phyloP scores from a whole-genome alignment of 2,797 vertebrate genomes.

The Phaenicophaeus curvirostris region DNA sequence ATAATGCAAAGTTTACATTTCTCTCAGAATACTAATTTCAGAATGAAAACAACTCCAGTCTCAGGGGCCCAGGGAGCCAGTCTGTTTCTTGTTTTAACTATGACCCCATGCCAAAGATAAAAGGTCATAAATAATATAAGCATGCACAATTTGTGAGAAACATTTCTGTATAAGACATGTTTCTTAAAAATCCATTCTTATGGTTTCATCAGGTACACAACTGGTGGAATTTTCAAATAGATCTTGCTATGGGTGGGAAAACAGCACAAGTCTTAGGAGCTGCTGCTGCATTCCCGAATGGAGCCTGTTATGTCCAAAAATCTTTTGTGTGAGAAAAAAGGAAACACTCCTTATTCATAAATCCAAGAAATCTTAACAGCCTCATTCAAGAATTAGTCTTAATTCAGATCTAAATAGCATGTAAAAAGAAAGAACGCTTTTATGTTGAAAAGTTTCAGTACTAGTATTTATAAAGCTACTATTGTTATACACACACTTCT shows the following conservation, averaged over 20 bases:
- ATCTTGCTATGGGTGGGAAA: neutral
- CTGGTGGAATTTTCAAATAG: neutral
- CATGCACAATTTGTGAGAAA: neutral
- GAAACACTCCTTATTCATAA: neutral
- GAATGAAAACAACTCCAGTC: neutral
- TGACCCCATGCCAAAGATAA: neutral
- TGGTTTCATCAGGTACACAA: neutral
- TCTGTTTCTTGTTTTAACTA: neutral
- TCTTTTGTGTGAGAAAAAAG: neutral
- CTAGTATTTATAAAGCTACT: neutral
- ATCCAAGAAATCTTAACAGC: neutral
- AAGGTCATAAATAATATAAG: neutral
- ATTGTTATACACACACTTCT: neutral
- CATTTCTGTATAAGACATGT: neutral
- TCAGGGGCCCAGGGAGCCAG: neutral
- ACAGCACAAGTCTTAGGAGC: neutral
- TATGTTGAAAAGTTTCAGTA: neutral
- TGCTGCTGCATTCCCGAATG: neutral
- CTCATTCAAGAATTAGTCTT: neutral
- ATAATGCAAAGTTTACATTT: neutral
- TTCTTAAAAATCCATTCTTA: neutral
- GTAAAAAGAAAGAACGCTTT: neutral
- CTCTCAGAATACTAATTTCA: neutral
- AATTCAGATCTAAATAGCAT: neutral
- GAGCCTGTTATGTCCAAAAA: neutral